A percentile compares a stretch with the other conserved stretches of the same genome.
phyloP scores from a whole-genome alignment of 37 sponge, comb jelly and placozoan species.

The Mnemiopsis leidyi region DNA sequence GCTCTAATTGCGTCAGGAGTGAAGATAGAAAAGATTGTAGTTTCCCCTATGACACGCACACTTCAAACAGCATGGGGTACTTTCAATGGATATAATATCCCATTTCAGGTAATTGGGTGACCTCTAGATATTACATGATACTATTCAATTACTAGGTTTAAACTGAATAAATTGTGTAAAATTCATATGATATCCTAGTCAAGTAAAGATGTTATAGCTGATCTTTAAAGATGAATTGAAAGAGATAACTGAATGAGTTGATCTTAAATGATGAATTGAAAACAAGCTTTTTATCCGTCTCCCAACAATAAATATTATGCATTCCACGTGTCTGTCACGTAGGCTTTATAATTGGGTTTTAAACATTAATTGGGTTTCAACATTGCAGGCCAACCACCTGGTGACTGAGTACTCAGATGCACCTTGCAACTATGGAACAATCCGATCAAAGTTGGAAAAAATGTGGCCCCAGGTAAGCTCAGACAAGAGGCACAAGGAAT shows the following conservation, averaged over 20 bases:
- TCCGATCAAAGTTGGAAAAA: background rate
- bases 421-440: conserved; percentile 17
- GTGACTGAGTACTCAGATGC: background rate
- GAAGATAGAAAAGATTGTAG: background rate
- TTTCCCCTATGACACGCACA: conserved; percentile 1
- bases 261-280: no score
- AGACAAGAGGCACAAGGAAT: no score
- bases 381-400: conserved; percentile 1
- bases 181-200: no score
- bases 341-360: background rate
- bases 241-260: no score
- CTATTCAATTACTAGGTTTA: no score
- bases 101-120: background rate
- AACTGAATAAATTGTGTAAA: no score
- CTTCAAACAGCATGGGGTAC: conserved; percentile 18
- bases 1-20: background rate
- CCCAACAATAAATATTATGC: no score
- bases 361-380: background rate
- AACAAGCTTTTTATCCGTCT: no score
- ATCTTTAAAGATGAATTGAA: no score
- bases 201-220: no score
- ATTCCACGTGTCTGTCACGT: no score
- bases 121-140: no score
- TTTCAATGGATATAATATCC: background rate
- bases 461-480: background rate